These are phyloP conservation scores for Notolepis coatsorum DNA, from an alignment of 2,797 vertebrate genomes.

Conservation along the genomic window DNA sequence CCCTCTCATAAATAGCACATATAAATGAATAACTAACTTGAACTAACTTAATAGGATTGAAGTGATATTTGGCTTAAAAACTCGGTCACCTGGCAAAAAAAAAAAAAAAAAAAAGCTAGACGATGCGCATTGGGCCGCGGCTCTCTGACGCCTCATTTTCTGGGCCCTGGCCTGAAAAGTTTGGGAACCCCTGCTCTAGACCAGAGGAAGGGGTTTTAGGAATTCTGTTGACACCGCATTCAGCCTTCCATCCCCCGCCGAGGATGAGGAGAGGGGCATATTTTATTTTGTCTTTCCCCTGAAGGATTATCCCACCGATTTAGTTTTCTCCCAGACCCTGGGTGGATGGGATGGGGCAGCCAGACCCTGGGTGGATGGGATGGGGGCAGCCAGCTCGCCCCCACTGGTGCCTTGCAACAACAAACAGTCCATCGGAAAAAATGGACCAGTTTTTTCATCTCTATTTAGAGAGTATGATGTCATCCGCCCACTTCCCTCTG, in stretches of 20 bases:
- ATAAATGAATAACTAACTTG: no score
- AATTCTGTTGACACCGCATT: not conserved
- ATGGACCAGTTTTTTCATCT: constrained; percentile 63
- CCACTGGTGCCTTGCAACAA: constrained; percentile 32
- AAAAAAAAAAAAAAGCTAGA: no score
- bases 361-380: constrained; percentile 11
- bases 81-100: no score
- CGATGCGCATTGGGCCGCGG: no score
- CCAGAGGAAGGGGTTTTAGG: not conserved
- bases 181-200: no score
- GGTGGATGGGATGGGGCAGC: constrained; percentile 18
- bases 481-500: constrained; percentile 53
- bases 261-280: not conserved
- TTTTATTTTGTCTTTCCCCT: constrained; percentile 20
- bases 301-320: constrained; percentile 31
- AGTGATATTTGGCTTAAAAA: no score
- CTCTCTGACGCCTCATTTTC: no score
- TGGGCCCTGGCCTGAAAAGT: no score
- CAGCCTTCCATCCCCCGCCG: constrained; percentile 20
- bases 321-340: not conserved
- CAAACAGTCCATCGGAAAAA: constrained; percentile 66
- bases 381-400: constrained; percentile 28
- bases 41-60: no score
- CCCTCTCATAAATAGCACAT: no score
- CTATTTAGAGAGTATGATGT: constrained; percentile 75